Evolutionary conservation across 2,888 invertebrate genomes (phyloP).

Genomic region (Linnaemya vulpina): DNA sequence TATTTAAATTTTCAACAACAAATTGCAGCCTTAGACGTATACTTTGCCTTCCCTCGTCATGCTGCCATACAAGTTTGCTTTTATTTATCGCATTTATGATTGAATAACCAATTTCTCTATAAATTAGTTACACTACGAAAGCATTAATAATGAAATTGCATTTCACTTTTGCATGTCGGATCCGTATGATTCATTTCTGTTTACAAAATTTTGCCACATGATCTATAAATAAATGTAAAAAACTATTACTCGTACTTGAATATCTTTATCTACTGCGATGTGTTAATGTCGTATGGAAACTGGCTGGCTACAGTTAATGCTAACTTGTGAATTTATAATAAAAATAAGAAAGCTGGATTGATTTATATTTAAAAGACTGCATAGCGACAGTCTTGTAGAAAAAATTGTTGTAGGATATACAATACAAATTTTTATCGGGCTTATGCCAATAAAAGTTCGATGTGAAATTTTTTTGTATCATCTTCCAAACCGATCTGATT

Average conservation of each 20-base stretch:
- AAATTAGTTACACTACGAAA: neutral
- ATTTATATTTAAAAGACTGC: neutral
- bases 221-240: conserved; percentile 12
- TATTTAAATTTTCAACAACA: no score
- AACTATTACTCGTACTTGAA: conserved; percentile 13
- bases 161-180: neutral
- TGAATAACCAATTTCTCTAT: neutral
- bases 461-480: no score
- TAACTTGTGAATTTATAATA: neutral
- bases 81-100: no score
- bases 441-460: no score
- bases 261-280: neutral
- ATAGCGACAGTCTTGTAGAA: neutral
- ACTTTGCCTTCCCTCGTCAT: no score
- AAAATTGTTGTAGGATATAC: no score
- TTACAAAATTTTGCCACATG: neutral
- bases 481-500: no score
- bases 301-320: neutral
- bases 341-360: neutral
- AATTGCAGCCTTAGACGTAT: no score
- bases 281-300: neutral
- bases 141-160: neutral
- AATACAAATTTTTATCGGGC: no score
- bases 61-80: no score
- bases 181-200: conserved; percentile 11